A percentile compares a stretch with the other conserved stretches of the same genome.
These are phyloP conservation scores for Andrena hattorfiana DNA, from an alignment of 2,888 invertebrate species.

Conservation along the genomic window DNA sequence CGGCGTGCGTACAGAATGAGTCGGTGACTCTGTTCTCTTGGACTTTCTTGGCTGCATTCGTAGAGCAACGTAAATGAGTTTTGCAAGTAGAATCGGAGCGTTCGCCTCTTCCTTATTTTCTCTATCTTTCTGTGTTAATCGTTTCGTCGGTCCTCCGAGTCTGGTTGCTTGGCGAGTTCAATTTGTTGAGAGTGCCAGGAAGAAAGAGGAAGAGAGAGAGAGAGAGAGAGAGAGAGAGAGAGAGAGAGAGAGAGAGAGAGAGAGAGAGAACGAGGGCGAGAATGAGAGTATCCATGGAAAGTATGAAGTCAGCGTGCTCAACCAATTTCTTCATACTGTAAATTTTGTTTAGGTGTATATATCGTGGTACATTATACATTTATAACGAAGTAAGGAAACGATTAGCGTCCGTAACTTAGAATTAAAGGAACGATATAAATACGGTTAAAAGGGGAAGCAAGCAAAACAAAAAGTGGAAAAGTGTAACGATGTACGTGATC, in stretches of 20 bases:
- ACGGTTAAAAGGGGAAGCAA: background rate
- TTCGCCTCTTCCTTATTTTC: slow-evolving; percentile 29
- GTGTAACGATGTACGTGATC: slow-evolving; percentile 49
- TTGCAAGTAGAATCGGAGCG: slow-evolving; percentile 68
- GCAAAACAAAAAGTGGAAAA: slow-evolving; percentile 10
- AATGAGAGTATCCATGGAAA: slow-evolving; percentile 21
- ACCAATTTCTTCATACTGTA: slow-evolving; percentile 34
- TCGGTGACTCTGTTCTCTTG: slow-evolving; percentile 60
- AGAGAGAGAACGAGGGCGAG: background rate
- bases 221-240: background rate
- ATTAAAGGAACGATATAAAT: slow-evolving; percentile 48
- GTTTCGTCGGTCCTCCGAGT: slow-evolving; percentile 42
- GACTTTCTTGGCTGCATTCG: slow-evolving; percentile 61
- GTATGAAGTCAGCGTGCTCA: slow-evolving; percentile 24
- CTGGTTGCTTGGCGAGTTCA: background rate
- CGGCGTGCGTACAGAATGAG: slow-evolving; percentile 63
- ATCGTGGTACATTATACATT: slow-evolving; percentile 34
- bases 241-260: background rate
- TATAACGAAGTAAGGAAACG: slow-evolving; percentile 40
- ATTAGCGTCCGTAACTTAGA: slow-evolving; percentile 53
- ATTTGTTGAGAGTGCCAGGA: background rate
- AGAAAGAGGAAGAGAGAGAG: background rate
- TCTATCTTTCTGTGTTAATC: background rate
- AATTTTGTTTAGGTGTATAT: slow-evolving; percentile 55
- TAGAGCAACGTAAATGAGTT: slow-evolving; percentile 73